Conservation (phyloP, 2,888 invertebrate genomes). For the Blera fallax region DNA sequence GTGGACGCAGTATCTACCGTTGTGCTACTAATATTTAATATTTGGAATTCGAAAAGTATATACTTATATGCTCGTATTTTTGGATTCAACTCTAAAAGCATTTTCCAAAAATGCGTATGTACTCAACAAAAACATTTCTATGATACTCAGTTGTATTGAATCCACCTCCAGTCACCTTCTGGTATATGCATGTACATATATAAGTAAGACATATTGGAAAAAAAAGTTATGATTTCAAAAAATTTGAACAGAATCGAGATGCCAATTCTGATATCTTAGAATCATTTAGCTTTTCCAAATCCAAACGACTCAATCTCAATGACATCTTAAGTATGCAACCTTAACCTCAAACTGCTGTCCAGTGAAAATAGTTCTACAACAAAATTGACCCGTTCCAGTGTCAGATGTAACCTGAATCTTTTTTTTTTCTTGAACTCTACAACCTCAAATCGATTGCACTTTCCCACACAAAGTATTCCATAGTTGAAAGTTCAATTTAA, state of each 20-base stretch:
- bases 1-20: too few species aligned
- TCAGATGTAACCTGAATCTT: conserved; percentile 38
- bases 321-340: conserved; percentile 34
- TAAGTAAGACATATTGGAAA: neutral
- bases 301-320: conserved; percentile 27
- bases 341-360: conserved; percentile 38
- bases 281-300: neutral
- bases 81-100: too few species aligned
- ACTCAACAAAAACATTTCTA: too few species aligned
- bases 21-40: too few species aligned
- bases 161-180: too few species aligned
- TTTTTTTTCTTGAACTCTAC: neutral
- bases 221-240: neutral
- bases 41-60: too few species aligned
- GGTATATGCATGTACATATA: too few species aligned
- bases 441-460: conserved; percentile 69
- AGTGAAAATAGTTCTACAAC: conserved; percentile 41
- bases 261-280: neutral
- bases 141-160: too few species aligned
- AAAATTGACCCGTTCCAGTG: conserved; percentile 24
- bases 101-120: too few species aligned
- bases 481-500: conserved; percentile 67
- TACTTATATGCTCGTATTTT: too few species aligned
- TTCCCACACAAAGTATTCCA: conserved; percentile 53
- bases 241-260: neutral